phyloP scores from a whole-genome alignment of 2,797 vertebrate species.

The Pangasius macronema region DNA sequence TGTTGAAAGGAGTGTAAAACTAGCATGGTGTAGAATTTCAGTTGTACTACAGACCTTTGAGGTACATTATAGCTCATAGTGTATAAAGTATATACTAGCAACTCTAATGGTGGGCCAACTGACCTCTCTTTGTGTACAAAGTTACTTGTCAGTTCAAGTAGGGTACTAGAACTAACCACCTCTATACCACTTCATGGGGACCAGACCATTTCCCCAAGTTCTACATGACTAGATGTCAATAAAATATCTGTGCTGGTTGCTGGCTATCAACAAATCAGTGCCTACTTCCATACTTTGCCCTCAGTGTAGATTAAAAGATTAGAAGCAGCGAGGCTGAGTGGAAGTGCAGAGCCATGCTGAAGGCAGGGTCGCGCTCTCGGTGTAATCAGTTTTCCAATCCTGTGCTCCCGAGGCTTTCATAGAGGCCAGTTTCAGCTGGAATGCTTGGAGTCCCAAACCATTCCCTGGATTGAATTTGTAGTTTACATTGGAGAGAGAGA shows the following conservation, averaged over 20 bases:
- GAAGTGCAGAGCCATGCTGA: constrained; percentile 8
- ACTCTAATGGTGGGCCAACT: not conserved
- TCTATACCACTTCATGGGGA: no score
- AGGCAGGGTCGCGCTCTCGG: constrained; percentile 22
- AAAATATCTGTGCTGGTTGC: constrained; percentile 5
- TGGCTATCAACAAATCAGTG: constrained; percentile 16
- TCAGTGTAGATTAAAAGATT: constrained; percentile 20
- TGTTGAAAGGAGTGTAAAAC: not conserved
- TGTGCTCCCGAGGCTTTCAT: constrained; percentile 32
- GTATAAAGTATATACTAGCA: not conserved
- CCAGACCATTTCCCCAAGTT: not conserved
- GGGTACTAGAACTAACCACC: no score
- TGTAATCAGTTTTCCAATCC: constrained; percentile 23
- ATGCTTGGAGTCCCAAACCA: constrained; percentile 38
- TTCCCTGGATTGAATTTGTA: constrained; percentile 41
- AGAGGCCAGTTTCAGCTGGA: constrained; percentile 43
- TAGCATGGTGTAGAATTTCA: not conserved
- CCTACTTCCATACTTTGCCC: not conserved
- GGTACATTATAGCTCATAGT: not conserved
- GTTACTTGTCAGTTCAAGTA: no score
- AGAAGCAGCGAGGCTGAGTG: not conserved
- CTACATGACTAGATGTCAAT: constrained; percentile 20
- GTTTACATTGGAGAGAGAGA: constrained; percentile 24
- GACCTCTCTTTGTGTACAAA: no score
- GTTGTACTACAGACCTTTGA: not conserved